A percentile compares a stretch with the other conserved stretches of the same genome.
Conservation (phyloP, 2,113 vertebrate genomes). For the Elaphurus davidianus region DNA sequence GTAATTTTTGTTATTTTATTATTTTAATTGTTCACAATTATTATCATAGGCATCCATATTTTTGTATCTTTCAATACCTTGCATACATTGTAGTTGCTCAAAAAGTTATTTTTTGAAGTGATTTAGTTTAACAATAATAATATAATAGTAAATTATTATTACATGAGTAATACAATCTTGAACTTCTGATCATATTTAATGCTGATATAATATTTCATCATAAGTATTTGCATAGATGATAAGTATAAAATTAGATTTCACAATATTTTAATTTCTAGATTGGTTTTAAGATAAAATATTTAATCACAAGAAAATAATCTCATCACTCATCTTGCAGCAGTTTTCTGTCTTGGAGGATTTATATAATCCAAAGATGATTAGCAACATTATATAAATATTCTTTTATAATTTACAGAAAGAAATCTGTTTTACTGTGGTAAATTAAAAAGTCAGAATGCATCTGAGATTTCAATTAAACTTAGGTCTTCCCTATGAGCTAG, state of each 20-base stretch:
- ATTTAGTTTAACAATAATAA: not conserved
- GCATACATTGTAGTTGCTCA: not conserved
- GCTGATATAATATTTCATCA: not conserved
- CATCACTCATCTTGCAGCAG: not conserved
- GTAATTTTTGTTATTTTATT: not conserved
- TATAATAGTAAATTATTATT: not conserved
- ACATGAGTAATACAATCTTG: not conserved
- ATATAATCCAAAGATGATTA: not conserved
- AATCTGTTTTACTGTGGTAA: not conserved
- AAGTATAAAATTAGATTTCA: not conserved
- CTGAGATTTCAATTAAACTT: not conserved
- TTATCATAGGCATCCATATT: not conserved
- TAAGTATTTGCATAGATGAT: not conserved
- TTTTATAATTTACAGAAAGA: not conserved
- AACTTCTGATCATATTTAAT: not conserved
- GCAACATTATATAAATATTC: not conserved
- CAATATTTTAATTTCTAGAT: not conserved
- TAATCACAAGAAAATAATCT: not conserved
- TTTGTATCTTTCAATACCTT: not conserved
- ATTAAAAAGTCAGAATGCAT: not conserved
- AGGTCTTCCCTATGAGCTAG: not conserved
- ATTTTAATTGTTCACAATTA: not conserved
- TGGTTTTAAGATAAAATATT: not conserved
- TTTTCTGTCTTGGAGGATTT: conserved; percentile 4
- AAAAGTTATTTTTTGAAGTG: not conserved